Evolutionary conservation across 2,113 vertebrate genomes (phyloP), one percentile per base, ranked within the genome.

Genomic region (Tonatia bakeri): DNA sequence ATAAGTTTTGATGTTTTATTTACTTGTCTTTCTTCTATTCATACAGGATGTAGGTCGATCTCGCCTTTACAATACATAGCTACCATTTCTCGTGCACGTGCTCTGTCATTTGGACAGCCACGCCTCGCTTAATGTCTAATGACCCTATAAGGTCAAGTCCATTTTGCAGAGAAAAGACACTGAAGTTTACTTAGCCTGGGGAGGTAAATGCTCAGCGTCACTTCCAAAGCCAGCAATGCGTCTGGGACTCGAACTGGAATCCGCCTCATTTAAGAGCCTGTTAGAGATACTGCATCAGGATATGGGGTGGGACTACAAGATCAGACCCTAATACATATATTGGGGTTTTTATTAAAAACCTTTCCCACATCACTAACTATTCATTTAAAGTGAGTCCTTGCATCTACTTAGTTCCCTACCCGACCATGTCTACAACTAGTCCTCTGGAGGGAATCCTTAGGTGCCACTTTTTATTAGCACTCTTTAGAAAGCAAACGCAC

Each of bases 361-460:
- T 45, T 22, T 54, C 45, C 79, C 12, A 3, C 14, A 6, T n/a
- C 15, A 40, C 67, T 43, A 40, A 77, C 19, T 36, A 43, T 5
- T 90, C 90, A 87, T 43, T 54, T 38, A 87, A 87, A 84, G 65
- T 16, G 24, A 73, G 4, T 80, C 84, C 14, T 69, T 79, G 24
- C 5, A 70, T 9, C 1, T 22, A 40, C 28, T 22, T 0, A 36
- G 20, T 24, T 67, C 85, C 56, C 65, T 67, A 45, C 26, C 9
- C 79, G 28, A 86, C 16, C 17, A 5, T 17, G 38, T 67, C 26
- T 45, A 85, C 38, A 70, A 61, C 56, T 54, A 16, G 33, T 67
- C 47, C 7, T 94, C 73, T 6, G 24, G 47, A 45, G 13, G 19
- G 38, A n/a, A 40, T 4, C 33, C 16, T 14, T 50, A 7, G 40